phyloP scores from a whole-genome alignment of 2,888 invertebrate genomes.

The Dasysyrphus albostriatus region DNA sequence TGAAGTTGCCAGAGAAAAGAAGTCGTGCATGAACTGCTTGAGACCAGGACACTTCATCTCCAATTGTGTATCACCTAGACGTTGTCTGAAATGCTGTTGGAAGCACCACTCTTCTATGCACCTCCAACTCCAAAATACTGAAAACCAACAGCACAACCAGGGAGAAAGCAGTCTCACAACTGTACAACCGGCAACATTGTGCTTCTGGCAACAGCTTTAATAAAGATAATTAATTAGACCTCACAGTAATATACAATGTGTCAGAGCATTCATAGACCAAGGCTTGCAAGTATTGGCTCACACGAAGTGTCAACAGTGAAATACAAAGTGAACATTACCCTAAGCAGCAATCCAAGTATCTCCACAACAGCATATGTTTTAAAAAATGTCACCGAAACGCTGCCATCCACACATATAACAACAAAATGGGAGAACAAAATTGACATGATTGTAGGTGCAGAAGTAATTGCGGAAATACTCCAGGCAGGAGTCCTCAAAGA shows the following conservation, averaged over 20 bases:
- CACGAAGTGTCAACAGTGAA: too few relatives aligned
- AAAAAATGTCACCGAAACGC: too few relatives aligned
- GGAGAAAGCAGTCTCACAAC: neutral
- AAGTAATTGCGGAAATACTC: neutral
- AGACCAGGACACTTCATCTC: neutral
- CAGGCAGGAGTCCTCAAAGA: conserved; percentile 2
- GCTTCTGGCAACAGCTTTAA: neutral
- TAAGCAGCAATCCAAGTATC: too few relatives aligned
- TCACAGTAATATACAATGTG: too few relatives aligned
- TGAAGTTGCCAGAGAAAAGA: neutral
- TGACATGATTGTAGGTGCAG: conserved; percentile 16
- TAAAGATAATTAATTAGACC: neutral
- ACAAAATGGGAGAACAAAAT: neutral
- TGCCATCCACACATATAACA: too few relatives aligned
- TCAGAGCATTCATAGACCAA: too few relatives aligned
- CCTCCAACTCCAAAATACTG: neutral
- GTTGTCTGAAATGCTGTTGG: neutral
- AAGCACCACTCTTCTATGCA: neutral
- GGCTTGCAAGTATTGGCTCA: too few relatives aligned
- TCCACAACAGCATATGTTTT: too few relatives aligned
- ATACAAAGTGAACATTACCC: too few relatives aligned
- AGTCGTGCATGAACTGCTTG: neutral
- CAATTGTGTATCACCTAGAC: neutral
- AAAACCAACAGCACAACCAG: neutral
- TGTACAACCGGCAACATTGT: neutral